phyloP scores from a whole-genome alignment of 2,797 vertebrate genomes.

The Microtus californicus region DNA sequence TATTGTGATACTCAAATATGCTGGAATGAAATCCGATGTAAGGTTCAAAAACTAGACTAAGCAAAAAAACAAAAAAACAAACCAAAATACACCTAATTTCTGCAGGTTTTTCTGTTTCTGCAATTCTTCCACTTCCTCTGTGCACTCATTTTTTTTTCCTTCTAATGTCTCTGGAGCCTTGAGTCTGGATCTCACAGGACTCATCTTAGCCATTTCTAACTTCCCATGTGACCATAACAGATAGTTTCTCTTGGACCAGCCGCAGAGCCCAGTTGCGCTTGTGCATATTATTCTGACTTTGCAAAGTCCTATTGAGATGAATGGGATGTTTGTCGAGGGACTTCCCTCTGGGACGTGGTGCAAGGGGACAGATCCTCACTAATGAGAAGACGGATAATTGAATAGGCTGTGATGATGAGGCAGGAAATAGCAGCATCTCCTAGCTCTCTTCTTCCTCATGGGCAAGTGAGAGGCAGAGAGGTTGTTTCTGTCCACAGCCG shows the following conservation, averaged over 20 bases:
- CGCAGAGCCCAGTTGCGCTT: slow-evolving; percentile 71
- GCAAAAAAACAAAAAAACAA: not conserved
- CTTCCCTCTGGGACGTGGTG: slow-evolving; percentile 65
- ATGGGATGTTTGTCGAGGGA: slow-evolving; percentile 65
- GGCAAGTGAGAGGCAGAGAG: not conserved
- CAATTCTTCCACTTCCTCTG: not conserved
- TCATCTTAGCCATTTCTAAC: slow-evolving; percentile 68
- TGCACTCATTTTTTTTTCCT: slow-evolving; percentile 1
- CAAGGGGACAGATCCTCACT: slow-evolving; percentile 68
- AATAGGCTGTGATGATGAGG: slow-evolving; percentile 54
- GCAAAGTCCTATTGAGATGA: slow-evolving; percentile 73
- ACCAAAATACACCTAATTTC: not conserved
- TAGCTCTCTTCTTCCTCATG: slow-evolving; percentile 25
- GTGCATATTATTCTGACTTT: slow-evolving; percentile 68
- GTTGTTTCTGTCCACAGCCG: not conserved
- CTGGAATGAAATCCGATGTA: slow-evolving; percentile 38
- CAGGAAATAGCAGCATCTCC: slow-evolving; percentile 38
- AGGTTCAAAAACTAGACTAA: slow-evolving; percentile 49
- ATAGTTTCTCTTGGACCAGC: slow-evolving; percentile 82
- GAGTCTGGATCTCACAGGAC: slow-evolving; percentile 1
- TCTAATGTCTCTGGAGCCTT: slow-evolving; percentile 15
- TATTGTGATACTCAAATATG: slow-evolving; percentile 17
- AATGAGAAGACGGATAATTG: slow-evolving; percentile 58
- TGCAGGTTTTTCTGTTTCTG: not conserved
- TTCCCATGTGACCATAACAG: slow-evolving; percentile 76